Base-by-base conservation (phyloP, 2,888 invertebrate species). In the Hololepta plana region DNA sequence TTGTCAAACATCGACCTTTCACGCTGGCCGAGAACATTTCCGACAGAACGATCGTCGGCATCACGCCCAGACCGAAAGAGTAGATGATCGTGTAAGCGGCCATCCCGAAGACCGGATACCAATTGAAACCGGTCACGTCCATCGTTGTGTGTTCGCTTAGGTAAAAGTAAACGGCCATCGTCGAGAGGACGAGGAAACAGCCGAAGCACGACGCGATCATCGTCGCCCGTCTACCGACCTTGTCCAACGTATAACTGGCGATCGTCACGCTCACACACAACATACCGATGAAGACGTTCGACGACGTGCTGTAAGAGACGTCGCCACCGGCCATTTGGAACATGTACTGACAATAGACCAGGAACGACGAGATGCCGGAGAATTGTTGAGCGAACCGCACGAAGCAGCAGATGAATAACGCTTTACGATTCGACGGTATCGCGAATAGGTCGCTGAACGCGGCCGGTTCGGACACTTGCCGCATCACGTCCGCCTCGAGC, bases 271-370 rank as follows among this genome's bases (percentile, higher is more conserved):
- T 23, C 4, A 36, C 13, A 2, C 33, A 22, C 16, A 38, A 31
- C 9, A 35, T 25, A 3, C 38, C 27, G 4, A 39, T 39, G 14
- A 42, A 44, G 7, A 47, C 40, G 19, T 48, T 47, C 2, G 47
- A 38, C 2, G 47, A 45, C 4, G 37, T 32, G 27, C 38, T 43
- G 6, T 46, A 39, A 3, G 42, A 41, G 2, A 51, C 31, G 23
- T 41, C 35, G 5, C 45, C 45, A 15, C 47, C 49, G 7, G 49
- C 42, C 38, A 45, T 40, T 20, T 41, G 36, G 28, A 53, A 53
- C 24, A 53, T 44, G 16, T 38, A 36, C 25, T 49, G 47, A 3
- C 42, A 34, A 27, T 50, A 47, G 12, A 42, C 29, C 4, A 37
- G 36, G 23, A 47, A 41, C 2, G 46, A 45, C 1, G 44, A 35